Conservation (phyloP, 2,888 invertebrate genomes). For the Drosophila anceps region DNA sequence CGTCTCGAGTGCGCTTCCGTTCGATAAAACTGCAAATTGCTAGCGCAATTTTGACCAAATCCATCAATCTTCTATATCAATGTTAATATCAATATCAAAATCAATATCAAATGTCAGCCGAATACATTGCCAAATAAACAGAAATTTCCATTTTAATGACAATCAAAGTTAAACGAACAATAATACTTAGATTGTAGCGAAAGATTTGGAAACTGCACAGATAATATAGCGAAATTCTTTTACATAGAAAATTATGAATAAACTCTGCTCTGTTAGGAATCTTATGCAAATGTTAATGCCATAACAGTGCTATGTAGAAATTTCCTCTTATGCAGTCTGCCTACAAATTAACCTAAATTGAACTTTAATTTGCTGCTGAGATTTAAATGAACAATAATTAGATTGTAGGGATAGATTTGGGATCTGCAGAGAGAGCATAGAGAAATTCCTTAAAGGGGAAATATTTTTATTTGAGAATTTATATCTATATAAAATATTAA, state of each 20-base stretch:
- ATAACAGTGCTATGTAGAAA: not conserved
- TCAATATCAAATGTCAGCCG: conserved; percentile 1
- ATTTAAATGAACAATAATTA: no score
- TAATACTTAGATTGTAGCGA: not conserved
- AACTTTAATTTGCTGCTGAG: no score
- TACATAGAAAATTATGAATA: not conserved
- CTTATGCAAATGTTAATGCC: not conserved
- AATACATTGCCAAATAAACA: not conserved
- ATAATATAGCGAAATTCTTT: not conserved
- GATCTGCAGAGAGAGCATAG: not conserved
- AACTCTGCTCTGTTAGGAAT: not conserved
- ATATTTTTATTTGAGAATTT: no score
- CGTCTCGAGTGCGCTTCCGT: conserved; percentile 29
- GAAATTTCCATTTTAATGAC: not conserved
- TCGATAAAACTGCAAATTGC: conserved; percentile 8
- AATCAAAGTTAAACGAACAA: not conserved
- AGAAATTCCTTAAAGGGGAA: no score
- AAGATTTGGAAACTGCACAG: not conserved
- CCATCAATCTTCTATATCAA: conserved; percentile 10
- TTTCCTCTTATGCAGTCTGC: not conserved
- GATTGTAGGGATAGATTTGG: not conserved
- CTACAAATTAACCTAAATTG: no score
- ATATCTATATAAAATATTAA: not conserved
- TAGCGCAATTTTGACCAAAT: conserved; percentile 7
- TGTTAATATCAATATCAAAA: conserved; percentile 12